Evolutionary conservation across 1,140 invertebrate species (phyloP).

Genomic region (Polypedilum pembai): DNA sequence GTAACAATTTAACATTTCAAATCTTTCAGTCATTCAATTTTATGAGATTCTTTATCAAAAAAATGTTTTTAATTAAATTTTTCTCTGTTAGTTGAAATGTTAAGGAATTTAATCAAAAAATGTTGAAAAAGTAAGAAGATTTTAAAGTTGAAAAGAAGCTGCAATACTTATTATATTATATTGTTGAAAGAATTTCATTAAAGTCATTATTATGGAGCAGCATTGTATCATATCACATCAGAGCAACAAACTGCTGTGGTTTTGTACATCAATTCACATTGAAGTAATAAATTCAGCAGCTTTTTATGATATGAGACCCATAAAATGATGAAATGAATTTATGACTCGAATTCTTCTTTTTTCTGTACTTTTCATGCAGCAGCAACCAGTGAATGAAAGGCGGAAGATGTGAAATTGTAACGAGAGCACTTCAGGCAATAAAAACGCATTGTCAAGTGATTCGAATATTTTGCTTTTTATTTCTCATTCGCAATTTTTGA

Average conservation of each 20-base stretch:
- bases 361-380: neutral
- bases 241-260: neutral
- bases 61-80: too few relatives aligned
- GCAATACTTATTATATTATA: too few relatives aligned
- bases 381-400: neutral
- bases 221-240: neutral
- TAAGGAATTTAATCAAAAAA: too few relatives aligned
- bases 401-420: neutral
- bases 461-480: neutral
- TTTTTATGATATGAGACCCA: neutral
- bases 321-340: slow-evolving; percentile 19
- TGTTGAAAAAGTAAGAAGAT: too few relatives aligned
- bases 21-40: too few relatives aligned
- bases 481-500: slow-evolving; percentile 1
- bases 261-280: slow-evolving; percentile 19
- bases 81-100: too few relatives aligned
- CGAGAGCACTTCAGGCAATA: neutral
- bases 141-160: too few relatives aligned
- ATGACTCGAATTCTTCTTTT: slow-evolving; percentile 4
- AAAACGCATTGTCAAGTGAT: slow-evolving; percentile 2
- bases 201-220: neutral
- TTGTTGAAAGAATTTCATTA: too few relatives aligned
- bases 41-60: too few relatives aligned
- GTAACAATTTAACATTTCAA: too few relatives aligned
- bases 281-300: slow-evolving; percentile 17